These are phyloP conservation scores for Hemiscyllium ocellatum DNA, from an alignment of 2,113 vertebrate genomes.

Conservation along the genomic window DNA sequence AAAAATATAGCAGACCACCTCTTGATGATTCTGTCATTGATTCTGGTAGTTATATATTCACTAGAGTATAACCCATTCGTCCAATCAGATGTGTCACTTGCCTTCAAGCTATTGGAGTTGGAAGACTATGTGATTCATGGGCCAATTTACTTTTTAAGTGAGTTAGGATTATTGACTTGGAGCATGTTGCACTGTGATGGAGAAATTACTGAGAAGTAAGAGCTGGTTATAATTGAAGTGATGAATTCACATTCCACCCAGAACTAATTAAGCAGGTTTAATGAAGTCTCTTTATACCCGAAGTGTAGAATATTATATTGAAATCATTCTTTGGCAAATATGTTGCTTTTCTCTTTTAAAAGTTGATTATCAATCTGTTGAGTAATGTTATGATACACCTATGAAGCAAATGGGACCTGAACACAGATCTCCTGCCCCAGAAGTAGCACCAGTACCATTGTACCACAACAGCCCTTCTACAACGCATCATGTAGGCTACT, in stretches of 20 bases:
- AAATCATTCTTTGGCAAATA: not conserved
- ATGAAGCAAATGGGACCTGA: no score
- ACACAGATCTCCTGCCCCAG: no score
- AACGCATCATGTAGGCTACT: not conserved
- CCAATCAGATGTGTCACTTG: not conserved
- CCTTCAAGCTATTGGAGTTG: not conserved
- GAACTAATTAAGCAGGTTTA: not conserved
- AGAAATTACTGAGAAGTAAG: not conserved
- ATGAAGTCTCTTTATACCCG: not conserved
- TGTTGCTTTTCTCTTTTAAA: not conserved
- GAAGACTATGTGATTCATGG: not conserved
- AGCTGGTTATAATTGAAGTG: not conserved
- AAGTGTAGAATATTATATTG: not conserved
- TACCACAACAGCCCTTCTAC: no score
- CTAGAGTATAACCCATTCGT: not conserved
- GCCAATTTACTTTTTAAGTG: not conserved
- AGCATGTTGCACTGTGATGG: not conserved
- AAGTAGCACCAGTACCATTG: no score
- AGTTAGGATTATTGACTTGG: not conserved
- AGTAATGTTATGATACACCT: no score
- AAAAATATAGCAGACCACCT: not conserved
- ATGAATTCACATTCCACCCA: not conserved
- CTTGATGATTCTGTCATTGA: not conserved
- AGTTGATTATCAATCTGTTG: no score
- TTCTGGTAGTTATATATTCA: not conserved